These are phyloP conservation scores for Phrynosoma blainvillii DNA, from an alignment of 2,113 vertebrate species.

Conservation along the genomic window DNA sequence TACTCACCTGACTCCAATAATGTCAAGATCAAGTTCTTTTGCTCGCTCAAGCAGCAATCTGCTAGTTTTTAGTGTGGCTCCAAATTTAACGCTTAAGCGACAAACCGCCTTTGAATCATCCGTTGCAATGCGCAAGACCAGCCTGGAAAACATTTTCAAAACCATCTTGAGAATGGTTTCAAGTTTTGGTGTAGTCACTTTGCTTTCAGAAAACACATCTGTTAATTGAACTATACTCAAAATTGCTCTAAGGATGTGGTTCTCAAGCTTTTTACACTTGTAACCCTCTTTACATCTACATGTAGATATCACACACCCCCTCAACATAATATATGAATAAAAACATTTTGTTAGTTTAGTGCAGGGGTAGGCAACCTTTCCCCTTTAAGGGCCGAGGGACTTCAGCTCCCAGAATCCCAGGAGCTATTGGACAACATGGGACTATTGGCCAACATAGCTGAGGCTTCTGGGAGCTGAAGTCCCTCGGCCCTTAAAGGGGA, in stretches of 20 bases:
- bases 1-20: slow-evolving; percentile 90
- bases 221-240: neutral
- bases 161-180: neutral
- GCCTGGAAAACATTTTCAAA: slow-evolving; percentile 67
- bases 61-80: slow-evolving; percentile 90
- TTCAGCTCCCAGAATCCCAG: too few species aligned
- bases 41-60: slow-evolving; percentile 91
- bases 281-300: too few species aligned
- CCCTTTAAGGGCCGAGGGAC: too few species aligned
- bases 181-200: neutral
- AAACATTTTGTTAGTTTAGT: too few species aligned
- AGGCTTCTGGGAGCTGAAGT: too few species aligned
- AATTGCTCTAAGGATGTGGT: neutral
- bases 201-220: neutral
- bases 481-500: too few species aligned
- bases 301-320: too few species aligned
- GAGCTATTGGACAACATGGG: too few species aligned
- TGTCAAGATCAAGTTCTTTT: slow-evolving; percentile 87
- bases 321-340: too few species aligned
- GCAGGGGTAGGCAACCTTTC: too few species aligned
- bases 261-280: too few species aligned
- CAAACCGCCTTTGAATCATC: slow-evolving; percentile 96
- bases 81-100: slow-evolving; percentile 96
- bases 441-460: too few species aligned
- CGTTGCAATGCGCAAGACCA: slow-evolving; percentile 95